Percentiles rank a stretch among this genome's conserved stretches.
Conservation (phyloP, 1,140 invertebrate species). For the Eriocheir sinensis region DNA sequence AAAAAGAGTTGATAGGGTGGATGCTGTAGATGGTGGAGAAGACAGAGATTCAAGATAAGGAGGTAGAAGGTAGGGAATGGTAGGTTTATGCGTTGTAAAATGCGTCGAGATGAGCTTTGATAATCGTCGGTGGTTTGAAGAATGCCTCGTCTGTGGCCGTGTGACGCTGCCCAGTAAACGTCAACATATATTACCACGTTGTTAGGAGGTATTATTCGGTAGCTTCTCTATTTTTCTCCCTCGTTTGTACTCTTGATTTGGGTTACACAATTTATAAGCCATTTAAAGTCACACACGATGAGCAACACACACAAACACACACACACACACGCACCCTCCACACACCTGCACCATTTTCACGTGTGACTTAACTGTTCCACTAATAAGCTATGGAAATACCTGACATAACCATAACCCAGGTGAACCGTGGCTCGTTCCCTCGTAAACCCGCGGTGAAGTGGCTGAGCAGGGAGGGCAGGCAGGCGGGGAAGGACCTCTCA, state of each 20-base stretch:
- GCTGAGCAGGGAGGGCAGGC: not conserved
- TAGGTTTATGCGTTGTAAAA: not conserved
- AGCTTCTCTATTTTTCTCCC: too few relatives aligned
- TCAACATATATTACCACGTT: not conserved
- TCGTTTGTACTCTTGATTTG: too few relatives aligned
- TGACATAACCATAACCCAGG: not conserved
- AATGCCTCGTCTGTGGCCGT: not conserved
- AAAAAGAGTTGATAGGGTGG: too few relatives aligned
- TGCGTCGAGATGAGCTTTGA: not conserved
- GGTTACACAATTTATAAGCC: too few relatives aligned
- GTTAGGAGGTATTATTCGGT: too few relatives aligned
- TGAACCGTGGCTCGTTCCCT: not conserved
- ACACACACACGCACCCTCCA: constrained; percentile 22
- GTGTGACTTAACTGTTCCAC: not conserved
- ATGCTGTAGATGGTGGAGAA: too few relatives aligned
- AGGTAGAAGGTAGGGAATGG: too few relatives aligned
- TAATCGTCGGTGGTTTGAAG: not conserved
- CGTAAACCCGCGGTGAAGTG: not conserved
- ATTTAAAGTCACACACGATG: too few relatives aligned
- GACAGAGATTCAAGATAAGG: too few relatives aligned
- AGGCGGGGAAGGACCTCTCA: not conserved
- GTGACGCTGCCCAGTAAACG: not conserved
- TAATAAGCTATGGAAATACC: not conserved
- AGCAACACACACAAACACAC: not conserved
- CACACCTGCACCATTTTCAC: constrained; percentile 10